phyloP scores from a whole-genome alignment of 2,797 vertebrate species.

The Sparidentex hasta region DNA sequence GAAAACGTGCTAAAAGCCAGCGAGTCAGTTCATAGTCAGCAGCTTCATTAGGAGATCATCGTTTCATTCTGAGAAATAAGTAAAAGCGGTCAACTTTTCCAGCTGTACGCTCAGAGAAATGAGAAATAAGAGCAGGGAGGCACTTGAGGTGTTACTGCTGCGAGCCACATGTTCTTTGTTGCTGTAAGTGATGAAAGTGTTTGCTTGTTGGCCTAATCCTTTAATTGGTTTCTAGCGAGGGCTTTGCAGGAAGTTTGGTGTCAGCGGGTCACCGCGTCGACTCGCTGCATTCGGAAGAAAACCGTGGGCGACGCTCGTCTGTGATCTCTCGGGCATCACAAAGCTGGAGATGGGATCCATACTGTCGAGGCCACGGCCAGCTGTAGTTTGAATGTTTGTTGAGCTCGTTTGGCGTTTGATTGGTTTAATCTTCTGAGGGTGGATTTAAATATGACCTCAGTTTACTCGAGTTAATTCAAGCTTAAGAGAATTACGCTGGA shows the following conservation, averaged over 20 bases:
- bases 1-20: too few species aligned
- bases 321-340: slow-evolving; percentile 34
- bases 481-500: slow-evolving; percentile 56
- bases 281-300: slow-evolving; percentile 22
- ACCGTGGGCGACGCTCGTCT: not conserved
- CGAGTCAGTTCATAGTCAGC: not conserved
- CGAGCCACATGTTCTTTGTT: slow-evolving; percentile 34
- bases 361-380: not conserved
- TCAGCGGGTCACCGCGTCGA: slow-evolving; percentile 50
- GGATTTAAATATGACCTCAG: slow-evolving; percentile 48
- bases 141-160: not conserved
- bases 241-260: slow-evolving; percentile 66
- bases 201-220: slow-evolving; percentile 47
- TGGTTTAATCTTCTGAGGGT: slow-evolving; percentile 53
- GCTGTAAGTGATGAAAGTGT: slow-evolving; percentile 58
- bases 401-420: slow-evolving; percentile 42
- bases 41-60: not conserved
- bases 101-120: not conserved
- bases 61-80: slow-evolving; percentile 10
- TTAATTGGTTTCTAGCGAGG: slow-evolving; percentile 69
- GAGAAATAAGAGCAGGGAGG: not conserved
- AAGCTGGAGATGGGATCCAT: slow-evolving; percentile 14
- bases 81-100: not conserved
- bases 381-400: not conserved
- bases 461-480: slow-evolving; percentile 57